These are phyloP conservation scores for Thunnus thynnus DNA, from an alignment of 2,113 vertebrate species.

Conservation along the genomic window DNA sequence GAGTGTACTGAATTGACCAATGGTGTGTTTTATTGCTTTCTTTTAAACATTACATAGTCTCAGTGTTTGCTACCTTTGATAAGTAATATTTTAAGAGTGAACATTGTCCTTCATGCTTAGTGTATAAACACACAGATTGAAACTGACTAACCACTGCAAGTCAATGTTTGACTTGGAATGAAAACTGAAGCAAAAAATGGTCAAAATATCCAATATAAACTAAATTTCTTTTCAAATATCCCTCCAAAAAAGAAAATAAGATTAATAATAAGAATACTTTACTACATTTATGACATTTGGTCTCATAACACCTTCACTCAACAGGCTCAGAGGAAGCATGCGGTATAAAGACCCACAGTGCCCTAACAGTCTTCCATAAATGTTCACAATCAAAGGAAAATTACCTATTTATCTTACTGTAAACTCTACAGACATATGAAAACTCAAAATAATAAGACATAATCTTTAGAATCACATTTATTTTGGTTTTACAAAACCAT, in stretches of 20 bases:
- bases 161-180: neutral
- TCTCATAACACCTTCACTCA: neutral
- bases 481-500: conserved; percentile 65
- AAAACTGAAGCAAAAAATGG: neutral
- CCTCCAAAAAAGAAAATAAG: no score
- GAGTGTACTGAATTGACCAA: no score
- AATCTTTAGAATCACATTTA: conserved; percentile 42
- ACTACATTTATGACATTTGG: neutral
- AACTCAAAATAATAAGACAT: conserved; percentile 41
- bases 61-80: neutral
- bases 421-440: neutral
- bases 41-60: no score
- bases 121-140: neutral
- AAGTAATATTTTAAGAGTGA: neutral
- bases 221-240: neutral
- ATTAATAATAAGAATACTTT: no score
- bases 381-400: neutral
- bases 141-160: neutral
- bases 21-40: no score
- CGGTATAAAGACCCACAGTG: neutral
- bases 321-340: neutral
- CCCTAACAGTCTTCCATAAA: neutral
- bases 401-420: neutral
- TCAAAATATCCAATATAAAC: no score
- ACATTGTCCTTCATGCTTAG: neutral